Evolutionary conservation across 2,888 invertebrate species (phyloP), one percentile per base, ranked within the genome.

Genomic region (Penaeus monodon): DNA sequence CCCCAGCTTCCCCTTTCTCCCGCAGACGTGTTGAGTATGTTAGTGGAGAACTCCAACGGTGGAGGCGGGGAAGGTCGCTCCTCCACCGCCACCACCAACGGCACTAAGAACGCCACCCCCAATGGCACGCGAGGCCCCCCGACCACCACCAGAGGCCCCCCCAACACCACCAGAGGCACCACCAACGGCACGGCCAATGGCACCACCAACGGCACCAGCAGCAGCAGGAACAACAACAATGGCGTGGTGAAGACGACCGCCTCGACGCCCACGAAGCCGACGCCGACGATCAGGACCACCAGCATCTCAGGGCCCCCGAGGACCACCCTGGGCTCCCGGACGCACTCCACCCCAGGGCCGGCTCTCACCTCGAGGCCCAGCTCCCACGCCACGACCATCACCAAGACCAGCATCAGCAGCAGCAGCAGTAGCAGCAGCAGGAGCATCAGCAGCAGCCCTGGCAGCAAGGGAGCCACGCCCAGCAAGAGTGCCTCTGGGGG

Each of bases 1-100:
- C 44, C 44, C 44, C 29, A 33, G 65, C 27, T 24, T 80, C 22
- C 27, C 44, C 7, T 65, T 68, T 77, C 27, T 76, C 84, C 80
- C 7, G 80, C 79, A 79, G 44, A 38, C 79, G 83, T 64, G 63
- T 76, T 29, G n/a, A 79, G 27, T 17, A 88, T 84, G 88, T 33
- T 88, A 33, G 84, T 88, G 74, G 88, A 84, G 76, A 81, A 78
- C 74, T 64, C 84, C 20, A 74, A 80, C 3, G 86, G 86, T 4
- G 77, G 64, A 29, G 70, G 70, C 14, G 70, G 70, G 12, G 70
- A 33, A 70, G n/a, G 70, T 3, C 27, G 70, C 70, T 73, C 73
- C 27, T 73, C 73, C 27, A 27, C 57, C 57, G 17, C 57, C 57
- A 57, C 57, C 57, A 57, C 57, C 57, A 57, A 57, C 20, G 57